A percentile compares a stretch with the other conserved stretches of the same genome.
These are phyloP conservation scores for Labrus mixtus DNA, from an alignment of 2,113 vertebrate species.

Conservation along the genomic window DNA sequence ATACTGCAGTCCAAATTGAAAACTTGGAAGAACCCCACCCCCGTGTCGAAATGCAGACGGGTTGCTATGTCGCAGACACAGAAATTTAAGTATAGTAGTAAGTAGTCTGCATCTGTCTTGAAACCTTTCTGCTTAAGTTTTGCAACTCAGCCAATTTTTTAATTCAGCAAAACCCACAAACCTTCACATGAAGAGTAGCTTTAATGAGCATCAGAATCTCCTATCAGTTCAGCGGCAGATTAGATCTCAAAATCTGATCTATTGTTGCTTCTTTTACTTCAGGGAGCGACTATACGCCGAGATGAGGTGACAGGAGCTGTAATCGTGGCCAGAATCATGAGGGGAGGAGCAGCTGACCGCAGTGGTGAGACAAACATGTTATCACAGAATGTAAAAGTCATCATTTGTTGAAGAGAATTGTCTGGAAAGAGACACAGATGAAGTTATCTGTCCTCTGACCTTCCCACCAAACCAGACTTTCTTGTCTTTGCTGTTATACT, in stretches of 20 bases:
- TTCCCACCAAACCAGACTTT: conserved; percentile 22
- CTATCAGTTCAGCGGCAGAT: background rate
- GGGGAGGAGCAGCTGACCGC: conserved; percentile 93
- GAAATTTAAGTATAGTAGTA: too few relatives aligned
- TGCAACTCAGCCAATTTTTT: too few relatives aligned
- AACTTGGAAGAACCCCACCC: too few relatives aligned
- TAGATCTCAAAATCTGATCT: background rate
- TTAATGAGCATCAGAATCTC: background rate
- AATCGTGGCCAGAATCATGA: conserved; percentile 94
- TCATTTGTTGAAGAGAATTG: background rate
- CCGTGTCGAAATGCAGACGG: too few relatives aligned
- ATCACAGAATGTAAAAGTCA: background rate
- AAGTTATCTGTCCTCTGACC: background rate
- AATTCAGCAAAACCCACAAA: background rate
- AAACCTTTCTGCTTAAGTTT: too few relatives aligned
- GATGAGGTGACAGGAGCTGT: conserved; percentile 93
- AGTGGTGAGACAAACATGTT: conserved; percentile 84
- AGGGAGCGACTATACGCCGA: conserved; percentile 95
- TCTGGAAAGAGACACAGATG: background rate
- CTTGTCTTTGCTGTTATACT: conserved; percentile 22
- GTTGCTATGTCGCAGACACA: too few relatives aligned
- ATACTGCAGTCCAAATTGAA: too few relatives aligned
- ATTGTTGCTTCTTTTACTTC: conserved; percentile 22
- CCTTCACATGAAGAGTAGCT: background rate
- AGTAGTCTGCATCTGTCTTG: too few relatives aligned